Base-by-base conservation (phyloP, 2,888 invertebrate species). In the Tenthredo scrophulariae region DNA sequence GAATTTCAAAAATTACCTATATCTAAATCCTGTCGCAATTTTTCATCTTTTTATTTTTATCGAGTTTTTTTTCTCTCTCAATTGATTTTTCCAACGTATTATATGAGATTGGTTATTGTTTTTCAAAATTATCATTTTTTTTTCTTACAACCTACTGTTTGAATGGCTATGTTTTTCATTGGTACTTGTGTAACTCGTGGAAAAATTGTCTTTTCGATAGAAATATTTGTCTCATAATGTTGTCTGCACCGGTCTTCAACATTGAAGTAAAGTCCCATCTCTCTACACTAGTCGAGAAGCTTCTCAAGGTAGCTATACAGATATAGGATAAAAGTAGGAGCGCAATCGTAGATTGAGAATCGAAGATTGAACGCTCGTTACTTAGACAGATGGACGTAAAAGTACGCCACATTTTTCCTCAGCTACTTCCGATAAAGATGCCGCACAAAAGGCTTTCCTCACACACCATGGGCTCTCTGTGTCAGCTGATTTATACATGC, bases 361-460 rank as follows among this genome's bases (percentile, higher is more conserved):
- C 74, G 54, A 77, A 62, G 74, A 75, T 84, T 43, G 84, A 84
- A 62, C 29, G 72, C 75, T 84, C 84, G 84, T 84, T 84, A 84
- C 77, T 62, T 29, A 33, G 84, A 84, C 33, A 84, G 77, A 77
- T 74, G 58, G 77, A 58, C 40, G 58, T 46, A 6, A 58, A 50
- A 62, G 77, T 75, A 74, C 15, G 43, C 9, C 22, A 40, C 40
- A 84, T 84, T 84, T 84, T 84, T 84, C 84, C 77, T 77, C 75
- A 37, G 37, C 37, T 1, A 79, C 50, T 79, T 79, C 54, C 54
- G 77, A 79, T 79, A 54, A 54, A 79, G 79, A 79, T 79, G 37
- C 79, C 58, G 37, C 37, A 29, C 33, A 79, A 33, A 79, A 58
- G 50, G 33, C 33, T 79, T 9, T 58, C 79, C 58, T 37, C 54